These are phyloP conservation scores for Danaus chrysippus DNA, from an alignment of 2,888 invertebrate genomes.

Conservation along the genomic window DNA sequence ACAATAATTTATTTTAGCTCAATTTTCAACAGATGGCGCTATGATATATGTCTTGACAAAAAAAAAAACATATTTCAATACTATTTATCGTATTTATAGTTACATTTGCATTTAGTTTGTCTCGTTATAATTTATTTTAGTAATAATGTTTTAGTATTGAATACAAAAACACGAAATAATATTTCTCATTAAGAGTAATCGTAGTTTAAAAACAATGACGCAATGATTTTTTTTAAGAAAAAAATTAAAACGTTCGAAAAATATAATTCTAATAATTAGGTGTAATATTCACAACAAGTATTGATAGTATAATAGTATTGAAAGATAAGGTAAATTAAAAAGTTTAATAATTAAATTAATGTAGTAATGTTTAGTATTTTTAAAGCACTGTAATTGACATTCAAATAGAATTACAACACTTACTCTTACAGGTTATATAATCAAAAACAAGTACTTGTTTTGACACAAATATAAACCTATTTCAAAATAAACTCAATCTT, in stretches of 20 bases:
- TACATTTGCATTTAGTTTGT: background rate
- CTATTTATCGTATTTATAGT: background rate
- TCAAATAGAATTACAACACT: conserved; percentile 11
- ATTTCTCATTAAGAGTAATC: too few relatives aligned
- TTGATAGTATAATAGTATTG: too few relatives aligned
- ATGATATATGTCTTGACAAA: conserved; percentile 29
- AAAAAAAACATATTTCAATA: conserved; percentile 15
- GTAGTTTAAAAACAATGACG: too few relatives aligned
- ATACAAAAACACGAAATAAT: too few relatives aligned
- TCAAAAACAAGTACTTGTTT: conserved; percentile 16
- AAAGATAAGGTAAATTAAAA: background rate
- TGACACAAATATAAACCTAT: background rate
- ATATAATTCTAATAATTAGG: too few relatives aligned
- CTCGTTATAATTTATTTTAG: background rate
- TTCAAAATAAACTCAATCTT: background rate
- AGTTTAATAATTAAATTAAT: background rate
- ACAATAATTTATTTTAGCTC: background rate
- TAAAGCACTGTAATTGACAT: background rate
- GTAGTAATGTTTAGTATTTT: background rate
- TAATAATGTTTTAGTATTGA: too few relatives aligned
- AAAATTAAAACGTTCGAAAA: too few relatives aligned
- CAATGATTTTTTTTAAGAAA: too few relatives aligned
- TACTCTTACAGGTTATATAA: conserved; percentile 26
- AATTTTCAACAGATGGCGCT: conserved; percentile 47
- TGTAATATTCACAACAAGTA: too few relatives aligned